Evolutionary conservation across 2,888 invertebrate species (phyloP), one percentile per base, ranked within the genome.

Genomic region (Athetis lepigone): DNA sequence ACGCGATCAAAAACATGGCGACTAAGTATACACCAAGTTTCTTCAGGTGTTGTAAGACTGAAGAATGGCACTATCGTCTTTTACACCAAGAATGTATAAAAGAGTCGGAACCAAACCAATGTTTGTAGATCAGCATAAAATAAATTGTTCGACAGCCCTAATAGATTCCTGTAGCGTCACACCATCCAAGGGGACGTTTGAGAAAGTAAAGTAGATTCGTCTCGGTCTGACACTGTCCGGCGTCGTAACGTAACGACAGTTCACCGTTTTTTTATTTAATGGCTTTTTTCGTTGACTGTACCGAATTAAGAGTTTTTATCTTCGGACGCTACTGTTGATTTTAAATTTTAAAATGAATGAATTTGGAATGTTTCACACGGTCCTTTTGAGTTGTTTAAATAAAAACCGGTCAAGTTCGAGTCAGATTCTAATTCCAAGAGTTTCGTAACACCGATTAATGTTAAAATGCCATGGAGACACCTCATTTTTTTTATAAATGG

Each of bases 181-280:
- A 80, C 27, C 29, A 56, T 37, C 70, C 83, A 85, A 86, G 86
- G 87, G 84, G 82, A 77, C 58, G 29, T 16, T 54, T 66, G 84
- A 84, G 85, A 89, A 87, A 88, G 89, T 81, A 82, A 85, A 87
- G 79, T 70, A 61, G 82, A 88, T 87, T 82, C 57, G 87, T 81
- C 74, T 78, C 68, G 85, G 76, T 77, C 81, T 80, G 52, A 43
- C 55, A 62, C 43, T 33, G 39, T 51, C 42, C 39, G 39, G 27
- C 51, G 36, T 25, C 21, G 57, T 50, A 45, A 60, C 21, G 57
- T 50, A 45, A 60, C 52, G 45, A 43, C 23, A 45, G 18, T n/a
- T 54, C 18, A 47, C 18, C 6, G 47, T n/a, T 74, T 66, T 71
- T 52, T 58, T 62, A 49, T 43, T 19, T 59, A 36, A 45, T 66